Conservation (phyloP, 2,888 invertebrate genomes). For the Desoria tigrina region DNA sequence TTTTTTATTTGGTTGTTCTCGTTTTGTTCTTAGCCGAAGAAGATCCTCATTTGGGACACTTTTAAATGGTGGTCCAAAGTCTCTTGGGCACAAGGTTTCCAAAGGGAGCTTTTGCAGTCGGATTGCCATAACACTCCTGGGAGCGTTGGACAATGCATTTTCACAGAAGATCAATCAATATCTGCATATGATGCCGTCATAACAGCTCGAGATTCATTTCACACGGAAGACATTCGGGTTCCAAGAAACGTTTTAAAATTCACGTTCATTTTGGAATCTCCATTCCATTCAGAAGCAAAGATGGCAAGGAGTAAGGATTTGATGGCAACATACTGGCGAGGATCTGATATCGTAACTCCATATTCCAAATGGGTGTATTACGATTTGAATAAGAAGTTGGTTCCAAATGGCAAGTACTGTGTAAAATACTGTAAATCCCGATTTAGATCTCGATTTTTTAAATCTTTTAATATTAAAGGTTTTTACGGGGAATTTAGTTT, state of each 20-base stretch:
- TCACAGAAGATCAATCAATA: conserved; percentile 29
- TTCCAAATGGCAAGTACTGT: conserved; percentile 35
- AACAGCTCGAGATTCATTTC: conserved; percentile 42
- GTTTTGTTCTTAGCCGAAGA: conserved; percentile 41
- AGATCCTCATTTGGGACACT: conserved; percentile 35
- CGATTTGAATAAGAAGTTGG: conserved; percentile 32
- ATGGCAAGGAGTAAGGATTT: conserved; percentile 39
- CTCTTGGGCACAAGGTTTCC: conserved; percentile 25
- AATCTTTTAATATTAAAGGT: background rate
- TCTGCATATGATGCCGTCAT: conserved; percentile 40
- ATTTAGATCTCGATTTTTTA: background rate
- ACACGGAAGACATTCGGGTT: conserved; percentile 33
- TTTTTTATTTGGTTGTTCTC: no score
- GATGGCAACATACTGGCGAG: conserved; percentile 44
- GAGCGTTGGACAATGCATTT: conserved; percentile 33
- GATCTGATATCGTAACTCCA: conserved; percentile 42
- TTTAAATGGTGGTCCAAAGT: conserved; percentile 45
- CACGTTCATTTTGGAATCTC: conserved; percentile 49
- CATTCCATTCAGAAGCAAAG: conserved; percentile 37
- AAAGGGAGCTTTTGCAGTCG: conserved; percentile 23
- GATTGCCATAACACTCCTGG: conserved; percentile 38
- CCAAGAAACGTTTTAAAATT: conserved; percentile 40
- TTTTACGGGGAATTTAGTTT: background rate
- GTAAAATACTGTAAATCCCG: no score
- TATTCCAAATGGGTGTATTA: conserved; percentile 46